phyloP scores from a whole-genome alignment of 2,888 invertebrate species.

The Slavum lentiscoides region DNA sequence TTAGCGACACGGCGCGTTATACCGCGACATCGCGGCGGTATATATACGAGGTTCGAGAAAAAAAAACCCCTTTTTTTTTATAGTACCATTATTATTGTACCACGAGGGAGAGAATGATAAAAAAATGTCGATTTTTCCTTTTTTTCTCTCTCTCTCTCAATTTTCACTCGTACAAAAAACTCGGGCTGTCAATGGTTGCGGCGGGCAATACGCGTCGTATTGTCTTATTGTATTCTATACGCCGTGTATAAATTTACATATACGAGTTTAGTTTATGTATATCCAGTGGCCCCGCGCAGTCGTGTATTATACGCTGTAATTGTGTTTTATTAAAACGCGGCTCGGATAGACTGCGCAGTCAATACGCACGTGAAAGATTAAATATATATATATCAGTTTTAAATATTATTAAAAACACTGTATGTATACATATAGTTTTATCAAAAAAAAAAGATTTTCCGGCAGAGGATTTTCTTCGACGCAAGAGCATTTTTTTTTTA shows the following conservation, averaged over 20 bases:
- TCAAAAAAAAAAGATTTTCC: no score
- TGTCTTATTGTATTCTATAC: conserved; percentile 31
- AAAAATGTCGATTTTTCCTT: conserved; percentile 25
- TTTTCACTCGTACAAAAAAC: conserved; percentile 5
- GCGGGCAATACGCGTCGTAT: neutral
- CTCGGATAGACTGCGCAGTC: no score
- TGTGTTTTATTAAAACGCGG: neutral
- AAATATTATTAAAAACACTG: no score
- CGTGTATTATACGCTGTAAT: neutral
- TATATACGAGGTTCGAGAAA: neutral
- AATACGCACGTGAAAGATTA: no score
- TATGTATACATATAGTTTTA: no score
- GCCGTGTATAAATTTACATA: conserved; percentile 28
- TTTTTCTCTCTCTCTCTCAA: no score
- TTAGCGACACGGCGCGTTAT: neutral
- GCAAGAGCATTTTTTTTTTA: no score
- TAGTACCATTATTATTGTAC: no score
- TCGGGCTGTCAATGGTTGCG: neutral
- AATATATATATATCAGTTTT: no score
- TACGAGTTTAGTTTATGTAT: conserved; percentile 38
- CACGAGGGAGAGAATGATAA: neutral
- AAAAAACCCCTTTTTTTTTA: neutral
- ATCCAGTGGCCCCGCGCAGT: neutral
- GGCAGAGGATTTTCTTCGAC: no score
- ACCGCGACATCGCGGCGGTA: no score